A percentile compares a stretch with the other conserved stretches of the same genome.
Evolutionary conservation across 2,113 vertebrate species (phyloP).

Genomic region (Psettodes erumei): DNA sequence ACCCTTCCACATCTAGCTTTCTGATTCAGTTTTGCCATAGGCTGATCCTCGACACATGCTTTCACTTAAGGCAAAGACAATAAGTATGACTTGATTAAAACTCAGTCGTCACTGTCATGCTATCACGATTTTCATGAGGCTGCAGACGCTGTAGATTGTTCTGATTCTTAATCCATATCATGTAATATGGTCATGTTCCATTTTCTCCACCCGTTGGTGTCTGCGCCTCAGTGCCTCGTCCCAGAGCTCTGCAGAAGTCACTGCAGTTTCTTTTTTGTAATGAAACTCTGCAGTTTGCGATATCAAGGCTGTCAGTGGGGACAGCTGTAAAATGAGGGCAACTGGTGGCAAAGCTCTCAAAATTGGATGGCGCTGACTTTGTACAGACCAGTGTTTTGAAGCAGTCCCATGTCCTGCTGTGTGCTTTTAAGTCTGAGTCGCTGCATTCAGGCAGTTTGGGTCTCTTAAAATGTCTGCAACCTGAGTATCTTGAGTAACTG

Average conservation of each 20-base stretch:
- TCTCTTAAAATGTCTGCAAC: neutral
- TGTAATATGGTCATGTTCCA: conserved; percentile 37
- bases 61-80: neutral
- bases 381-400: conserved; percentile 2
- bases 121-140: conserved; percentile 3
- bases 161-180: conserved; percentile 21
- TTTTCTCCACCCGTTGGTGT: conserved; percentile 37
- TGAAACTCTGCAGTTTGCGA: conserved; percentile 63
- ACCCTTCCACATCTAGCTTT: too few species aligned
- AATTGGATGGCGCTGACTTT: conserved; percentile 1
- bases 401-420: too few species aligned
- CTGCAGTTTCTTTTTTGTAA: conserved; percentile 65
- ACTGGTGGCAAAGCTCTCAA: conserved; percentile 45
- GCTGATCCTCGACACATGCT: neutral
- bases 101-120: neutral
- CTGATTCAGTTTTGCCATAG: too few species aligned
- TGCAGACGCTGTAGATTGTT: conserved; percentile 1
- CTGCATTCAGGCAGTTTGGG: conserved; percentile 2
- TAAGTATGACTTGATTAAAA: neutral
- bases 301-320: conserved; percentile 30
- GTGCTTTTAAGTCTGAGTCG: too few species aligned
- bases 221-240: conserved; percentile 48
- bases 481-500: neutral
- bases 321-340: conserved; percentile 46
- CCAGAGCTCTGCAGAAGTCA: conserved; percentile 75